Conservation (phyloP, 1,140 invertebrate species). For the Andrena cerasifolii region DNA sequence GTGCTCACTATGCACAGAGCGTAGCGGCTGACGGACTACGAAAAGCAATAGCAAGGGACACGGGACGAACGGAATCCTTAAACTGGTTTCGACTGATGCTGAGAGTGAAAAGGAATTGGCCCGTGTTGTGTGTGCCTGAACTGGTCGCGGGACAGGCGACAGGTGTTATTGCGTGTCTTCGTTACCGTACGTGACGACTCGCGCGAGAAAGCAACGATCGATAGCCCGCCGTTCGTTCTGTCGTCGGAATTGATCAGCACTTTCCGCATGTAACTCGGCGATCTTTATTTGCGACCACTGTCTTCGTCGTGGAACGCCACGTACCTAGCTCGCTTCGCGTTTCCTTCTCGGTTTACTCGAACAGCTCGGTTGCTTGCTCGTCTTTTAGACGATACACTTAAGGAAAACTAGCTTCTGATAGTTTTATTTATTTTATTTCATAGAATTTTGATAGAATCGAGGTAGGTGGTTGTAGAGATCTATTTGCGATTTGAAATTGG, state of each 20-base stretch:
- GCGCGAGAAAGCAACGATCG: slow-evolving; percentile 20
- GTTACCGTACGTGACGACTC: slow-evolving; percentile 35
- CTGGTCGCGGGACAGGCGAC: slow-evolving; percentile 41
- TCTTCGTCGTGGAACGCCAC: background rate
- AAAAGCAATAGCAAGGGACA: slow-evolving; percentile 64
- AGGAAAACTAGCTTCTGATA: no score
- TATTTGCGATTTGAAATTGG: no score
- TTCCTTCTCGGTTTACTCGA: no score
- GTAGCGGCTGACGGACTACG: slow-evolving; percentile 65
- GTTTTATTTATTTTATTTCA: no score
- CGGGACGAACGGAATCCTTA: slow-evolving; percentile 60
- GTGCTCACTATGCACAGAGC: slow-evolving; percentile 61
- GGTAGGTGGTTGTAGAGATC: no score
- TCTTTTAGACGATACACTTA: no score
- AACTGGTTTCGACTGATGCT: slow-evolving; percentile 43
- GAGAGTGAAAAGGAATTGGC: slow-evolving; percentile 63
- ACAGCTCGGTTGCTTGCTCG: no score
- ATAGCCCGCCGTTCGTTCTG: background rate
- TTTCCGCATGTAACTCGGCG: background rate
- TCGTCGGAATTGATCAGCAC: background rate
- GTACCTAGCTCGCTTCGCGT: no score
- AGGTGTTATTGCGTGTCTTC: slow-evolving; percentile 54
- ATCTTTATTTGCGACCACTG: background rate
- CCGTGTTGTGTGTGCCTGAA: slow-evolving; percentile 23
- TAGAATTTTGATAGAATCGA: no score